Base-by-base conservation (phyloP, 1,140 invertebrate species). In the Sitophilus oryzae region DNA sequence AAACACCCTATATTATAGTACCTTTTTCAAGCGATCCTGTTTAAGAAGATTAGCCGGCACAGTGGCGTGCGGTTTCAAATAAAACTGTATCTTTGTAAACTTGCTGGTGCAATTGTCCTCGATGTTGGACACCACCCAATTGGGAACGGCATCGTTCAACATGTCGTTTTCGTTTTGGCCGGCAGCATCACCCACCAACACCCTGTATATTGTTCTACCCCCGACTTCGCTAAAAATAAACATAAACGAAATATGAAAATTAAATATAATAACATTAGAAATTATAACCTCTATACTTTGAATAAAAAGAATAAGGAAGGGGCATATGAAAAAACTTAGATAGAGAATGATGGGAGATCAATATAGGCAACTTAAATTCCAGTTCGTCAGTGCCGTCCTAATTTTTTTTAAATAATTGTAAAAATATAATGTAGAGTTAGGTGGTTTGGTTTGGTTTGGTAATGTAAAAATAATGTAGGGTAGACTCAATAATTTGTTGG, bases 1-100 rank as follows among this genome's bases (percentile, higher is more conserved):
- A 40, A 3, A 8, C 15, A 14, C 14, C 11, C 2, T 11, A 11
- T 37, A 16, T 34, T n/a, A 46, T 11, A 5, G 25, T 25, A 83
- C 95, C 89, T 93, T 96, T 78, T 97, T 96, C 58, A 91, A 81
- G 67, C 87, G 82, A 61, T 84, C 82, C 56, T 82, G 81, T 77
- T 98, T 98, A 35, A 91, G 83, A 62, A 91, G 89, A 61, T 89
- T 89, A 63, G 85, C 84, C 16, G 89, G 82, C 30, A 72, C 68
- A 52, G 62, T 68, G 21, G 70, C 64, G 79, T 98, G 92, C 38
- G 95, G 93, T 67, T 94, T 83, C 38, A 99, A 79, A 73, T 93
- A 95, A 73, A 99, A 99, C 45, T 96, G 90, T 67, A 99, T 89
- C 79, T 98, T 99, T 61, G 93, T 93, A 64, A 98, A 92, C 74